phyloP scores from a whole-genome alignment of 2,113 vertebrate genomes.

The Paramormyrops kingsleyae region DNA sequence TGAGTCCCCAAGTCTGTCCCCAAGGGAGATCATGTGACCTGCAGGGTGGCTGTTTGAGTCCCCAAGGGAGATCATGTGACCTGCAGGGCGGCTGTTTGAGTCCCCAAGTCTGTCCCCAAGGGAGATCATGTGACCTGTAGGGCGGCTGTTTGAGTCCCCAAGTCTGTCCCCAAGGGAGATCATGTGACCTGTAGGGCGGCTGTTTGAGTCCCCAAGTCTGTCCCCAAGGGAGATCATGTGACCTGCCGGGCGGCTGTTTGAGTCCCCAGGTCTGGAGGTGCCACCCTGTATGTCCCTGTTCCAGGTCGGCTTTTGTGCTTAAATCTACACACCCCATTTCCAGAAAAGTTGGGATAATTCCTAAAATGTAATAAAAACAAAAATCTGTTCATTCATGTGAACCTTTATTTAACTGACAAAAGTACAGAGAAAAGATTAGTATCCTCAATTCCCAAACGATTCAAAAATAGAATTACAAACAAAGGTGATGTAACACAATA shows the following conservation, averaged over 20 bases:
- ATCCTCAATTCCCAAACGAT: background rate
- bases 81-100: too few species aligned
- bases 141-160: background rate
- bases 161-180: too few species aligned
- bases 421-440: background rate
- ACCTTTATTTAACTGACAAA: background rate
- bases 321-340: background rate
- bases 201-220: background rate
- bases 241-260: background rate
- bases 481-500: background rate
- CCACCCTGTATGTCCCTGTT: background rate
- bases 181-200: background rate
- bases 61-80: too few species aligned
- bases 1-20: too few species aligned
- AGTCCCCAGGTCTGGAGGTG: background rate
- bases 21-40: background rate
- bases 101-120: too few species aligned
- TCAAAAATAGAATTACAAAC: background rate
- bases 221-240: too few species aligned
- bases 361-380: background rate
- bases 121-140: background rate
- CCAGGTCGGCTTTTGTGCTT: background rate
- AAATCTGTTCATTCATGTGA: background rate
- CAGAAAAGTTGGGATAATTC: background rate
- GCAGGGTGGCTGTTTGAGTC: background rate